Evolutionary conservation across 2,888 invertebrate genomes (phyloP).

Genomic region (Drosophila mimetica): DNA sequence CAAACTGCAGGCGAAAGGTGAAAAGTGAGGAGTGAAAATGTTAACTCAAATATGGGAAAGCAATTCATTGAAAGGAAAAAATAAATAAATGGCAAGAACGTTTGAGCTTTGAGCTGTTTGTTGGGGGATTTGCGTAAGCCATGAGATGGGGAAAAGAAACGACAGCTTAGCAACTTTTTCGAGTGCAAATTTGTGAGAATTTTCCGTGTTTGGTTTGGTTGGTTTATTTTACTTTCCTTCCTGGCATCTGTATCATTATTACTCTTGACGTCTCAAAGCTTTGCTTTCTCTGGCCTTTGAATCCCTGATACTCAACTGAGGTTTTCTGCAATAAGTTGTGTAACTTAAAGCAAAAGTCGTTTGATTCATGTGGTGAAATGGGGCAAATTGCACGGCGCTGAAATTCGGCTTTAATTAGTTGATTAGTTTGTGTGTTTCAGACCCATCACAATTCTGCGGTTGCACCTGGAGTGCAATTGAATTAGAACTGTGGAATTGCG

Average conservation of each 20-base stretch:
- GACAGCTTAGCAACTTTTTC: conserved; percentile 58
- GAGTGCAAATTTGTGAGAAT: conserved; percentile 65
- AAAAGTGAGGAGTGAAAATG: conserved; percentile 36
- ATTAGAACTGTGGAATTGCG: conserved; percentile 28
- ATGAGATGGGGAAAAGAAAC: conserved; percentile 34
- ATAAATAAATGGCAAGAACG: conserved; percentile 32
- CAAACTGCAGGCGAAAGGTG: conserved; percentile 24
- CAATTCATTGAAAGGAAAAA: conserved; percentile 38
- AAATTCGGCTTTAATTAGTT: conserved; percentile 32
- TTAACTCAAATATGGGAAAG: conserved; percentile 64
- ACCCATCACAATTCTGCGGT: conserved; percentile 18
- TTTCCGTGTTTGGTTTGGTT: conserved; percentile 38
- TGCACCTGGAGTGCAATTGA: conserved; percentile 11
- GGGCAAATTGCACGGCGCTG: neutral
- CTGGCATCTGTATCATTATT: conserved; percentile 55
- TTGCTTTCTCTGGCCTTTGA: conserved; percentile 9
- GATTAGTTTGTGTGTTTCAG: conserved; percentile 30
- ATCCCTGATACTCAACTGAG: neutral
- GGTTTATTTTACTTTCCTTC: conserved; percentile 23
- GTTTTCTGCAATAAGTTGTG: neutral
- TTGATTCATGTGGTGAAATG: conserved; percentile 20
- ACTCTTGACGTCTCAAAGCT: conserved; percentile 56
- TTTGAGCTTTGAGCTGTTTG: conserved; percentile 49
- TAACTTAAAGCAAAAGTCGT: neutral
- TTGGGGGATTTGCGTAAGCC: conserved; percentile 32